phyloP scores from a whole-genome alignment of 2,113 vertebrate genomes.

The Dromiciops gliroides region DNA sequence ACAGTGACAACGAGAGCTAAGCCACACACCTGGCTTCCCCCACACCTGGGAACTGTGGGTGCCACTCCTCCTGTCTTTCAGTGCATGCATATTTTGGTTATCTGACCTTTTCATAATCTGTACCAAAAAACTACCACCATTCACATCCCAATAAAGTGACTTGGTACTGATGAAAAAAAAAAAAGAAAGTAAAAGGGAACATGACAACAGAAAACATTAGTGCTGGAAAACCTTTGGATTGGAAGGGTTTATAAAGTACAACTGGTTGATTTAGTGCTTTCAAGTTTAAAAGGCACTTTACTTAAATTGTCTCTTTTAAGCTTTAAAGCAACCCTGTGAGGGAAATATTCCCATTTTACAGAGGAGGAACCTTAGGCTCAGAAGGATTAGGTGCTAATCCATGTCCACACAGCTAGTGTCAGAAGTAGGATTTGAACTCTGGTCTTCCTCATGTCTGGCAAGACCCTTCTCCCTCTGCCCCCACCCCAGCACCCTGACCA shows the following conservation, averaged over 20 bases:
- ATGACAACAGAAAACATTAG: not conserved
- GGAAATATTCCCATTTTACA: not conserved
- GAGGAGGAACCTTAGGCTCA: slow-evolving; percentile 14
- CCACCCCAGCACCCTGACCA: not conserved
- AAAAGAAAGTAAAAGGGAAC: too few species aligned
- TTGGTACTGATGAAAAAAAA: too few species aligned
- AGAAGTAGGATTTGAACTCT: slow-evolving; percentile 52
- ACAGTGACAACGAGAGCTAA: too few species aligned
- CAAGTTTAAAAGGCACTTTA: not conserved
- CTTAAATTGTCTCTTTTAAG: not conserved
- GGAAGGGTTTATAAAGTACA: not conserved
- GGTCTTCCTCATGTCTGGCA: slow-evolving; percentile 70
- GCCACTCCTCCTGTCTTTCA: too few species aligned
- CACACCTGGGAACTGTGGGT: too few species aligned
- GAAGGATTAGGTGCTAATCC: slow-evolving; percentile 35
- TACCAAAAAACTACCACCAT: too few species aligned
- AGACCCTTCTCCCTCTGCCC: slow-evolving; percentile 56
- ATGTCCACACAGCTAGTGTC: slow-evolving; percentile 17
- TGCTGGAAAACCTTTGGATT: not conserved
- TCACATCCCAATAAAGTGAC: too few species aligned
- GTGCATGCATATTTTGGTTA: too few species aligned
- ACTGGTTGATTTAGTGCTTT: not conserved
- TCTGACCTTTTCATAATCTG: too few species aligned
- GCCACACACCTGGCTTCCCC: too few species aligned
- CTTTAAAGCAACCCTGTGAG: not conserved